These are phyloP conservation scores for Laticauda colubrina DNA, from an alignment of 2,113 vertebrate genomes.

Conservation along the genomic window DNA sequence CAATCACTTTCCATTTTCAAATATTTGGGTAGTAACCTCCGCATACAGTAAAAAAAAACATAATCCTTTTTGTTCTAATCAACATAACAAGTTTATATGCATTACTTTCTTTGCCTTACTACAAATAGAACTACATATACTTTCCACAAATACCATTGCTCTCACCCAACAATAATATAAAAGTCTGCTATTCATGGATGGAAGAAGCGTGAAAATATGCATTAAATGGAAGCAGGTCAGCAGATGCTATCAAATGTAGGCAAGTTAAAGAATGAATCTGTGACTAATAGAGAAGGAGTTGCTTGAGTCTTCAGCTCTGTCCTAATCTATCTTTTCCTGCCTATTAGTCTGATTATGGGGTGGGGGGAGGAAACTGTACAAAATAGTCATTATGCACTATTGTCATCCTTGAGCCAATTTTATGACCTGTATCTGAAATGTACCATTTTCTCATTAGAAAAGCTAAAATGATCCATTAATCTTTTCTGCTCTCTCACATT, in stretches of 20 bases:
- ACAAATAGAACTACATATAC: not conserved
- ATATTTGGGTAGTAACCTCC: not conserved
- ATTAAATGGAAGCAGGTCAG: not conserved
- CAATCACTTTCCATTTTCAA: not conserved
- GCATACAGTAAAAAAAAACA: not conserved
- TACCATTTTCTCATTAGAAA: conserved; percentile 57
- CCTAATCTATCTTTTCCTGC: conserved; percentile 66
- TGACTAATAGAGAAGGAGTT: conserved; percentile 55
- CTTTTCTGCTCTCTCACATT: conserved; percentile 29
- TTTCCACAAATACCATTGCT: not conserved
- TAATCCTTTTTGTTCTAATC: not conserved
- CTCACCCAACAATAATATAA: not conserved
- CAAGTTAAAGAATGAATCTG: conserved; percentile 51
- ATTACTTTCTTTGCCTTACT: not conserved
- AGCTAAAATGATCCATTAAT: conserved; percentile 57
- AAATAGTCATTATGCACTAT: conserved; percentile 59
- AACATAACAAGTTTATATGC: not conserved
- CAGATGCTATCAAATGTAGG: conserved; percentile 11
- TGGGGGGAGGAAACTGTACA: conserved; percentile 24
- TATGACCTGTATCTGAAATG: conserved; percentile 62
- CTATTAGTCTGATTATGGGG: conserved; percentile 60
- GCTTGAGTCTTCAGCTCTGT: conserved; percentile 43
- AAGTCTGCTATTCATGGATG: not conserved
- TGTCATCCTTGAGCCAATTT: conserved; percentile 65
- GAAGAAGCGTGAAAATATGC: not conserved